These are phyloP conservation scores for Psix sp. DNA, from an alignment of 1,140 invertebrate genomes.

Conservation along the genomic window DNA sequence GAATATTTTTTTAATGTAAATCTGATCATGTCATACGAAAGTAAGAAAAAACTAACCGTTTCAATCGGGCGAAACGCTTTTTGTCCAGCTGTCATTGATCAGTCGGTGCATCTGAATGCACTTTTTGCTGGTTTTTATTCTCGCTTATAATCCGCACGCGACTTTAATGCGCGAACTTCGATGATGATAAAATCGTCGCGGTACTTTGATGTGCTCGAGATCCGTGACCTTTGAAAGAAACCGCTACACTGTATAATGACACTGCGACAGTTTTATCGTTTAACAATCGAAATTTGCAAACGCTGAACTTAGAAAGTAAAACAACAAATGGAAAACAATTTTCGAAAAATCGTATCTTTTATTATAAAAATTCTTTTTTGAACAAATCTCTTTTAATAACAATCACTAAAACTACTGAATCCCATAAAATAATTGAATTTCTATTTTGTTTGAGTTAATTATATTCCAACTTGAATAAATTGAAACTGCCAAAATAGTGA, in stretches of 20 bases:
- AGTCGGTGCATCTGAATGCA: conserved; percentile 25
- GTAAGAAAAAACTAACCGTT: conserved; percentile 23
- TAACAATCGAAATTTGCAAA: too few species aligned
- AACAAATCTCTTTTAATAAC: too few species aligned
- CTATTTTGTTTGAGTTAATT: too few species aligned
- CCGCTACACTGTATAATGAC: conserved; percentile 22
- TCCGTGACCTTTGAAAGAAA: conserved; percentile 16
- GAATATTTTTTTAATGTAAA: neutral
- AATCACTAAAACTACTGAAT: too few species aligned
- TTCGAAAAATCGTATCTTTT: too few species aligned
- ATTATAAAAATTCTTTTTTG: too few species aligned
- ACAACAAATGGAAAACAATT: neutral
- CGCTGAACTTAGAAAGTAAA: conserved; percentile 1
- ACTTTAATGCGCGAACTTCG: conserved; percentile 36
- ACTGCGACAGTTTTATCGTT: conserved; percentile 7
- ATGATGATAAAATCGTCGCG: conserved; percentile 30
- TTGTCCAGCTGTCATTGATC: conserved; percentile 24
- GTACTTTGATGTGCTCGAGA: conserved; percentile 10
- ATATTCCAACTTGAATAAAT: too few species aligned
- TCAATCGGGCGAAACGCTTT: conserved; percentile 34
- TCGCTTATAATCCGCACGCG: conserved; percentile 36
- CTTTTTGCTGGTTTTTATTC: conserved; percentile 42
- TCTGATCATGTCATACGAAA: neutral
- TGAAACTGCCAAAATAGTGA: too few species aligned
- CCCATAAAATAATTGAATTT: too few species aligned